Conservation (phyloP, 2,797 vertebrate species). For the Leuciscus waleckii region DNA sequence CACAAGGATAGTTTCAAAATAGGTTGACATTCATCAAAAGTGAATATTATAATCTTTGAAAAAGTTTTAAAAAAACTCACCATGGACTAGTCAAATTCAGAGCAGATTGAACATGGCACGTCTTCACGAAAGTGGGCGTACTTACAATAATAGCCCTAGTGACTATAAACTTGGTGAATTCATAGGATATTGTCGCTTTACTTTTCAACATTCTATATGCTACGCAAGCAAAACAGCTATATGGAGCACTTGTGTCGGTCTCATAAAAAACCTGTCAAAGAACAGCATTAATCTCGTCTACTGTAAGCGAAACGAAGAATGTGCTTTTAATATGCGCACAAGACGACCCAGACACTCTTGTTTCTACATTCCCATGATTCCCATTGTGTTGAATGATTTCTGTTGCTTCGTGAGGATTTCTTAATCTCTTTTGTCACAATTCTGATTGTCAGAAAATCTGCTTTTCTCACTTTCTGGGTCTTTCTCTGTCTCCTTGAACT, state of each 20-base stretch:
- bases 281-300: background rate
- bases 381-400: background rate
- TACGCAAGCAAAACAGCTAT: background rate
- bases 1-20: conserved; percentile 14
- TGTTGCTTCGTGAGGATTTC: background rate
- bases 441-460: background rate
- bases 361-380: background rate
- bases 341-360: background rate
- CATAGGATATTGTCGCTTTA: background rate
- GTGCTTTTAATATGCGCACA: background rate
- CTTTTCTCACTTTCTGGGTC: conserved; percentile 17
- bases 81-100: conserved; percentile 9
- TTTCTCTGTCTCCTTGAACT: conserved; percentile 28
- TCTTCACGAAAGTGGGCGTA: background rate
- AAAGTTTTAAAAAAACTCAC: background rate
- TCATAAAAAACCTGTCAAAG: conserved; percentile 7
- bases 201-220: background rate
- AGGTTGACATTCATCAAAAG: conserved; percentile 6
- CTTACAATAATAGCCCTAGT: background rate
- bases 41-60: no score
- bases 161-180: conserved; percentile 14
- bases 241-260: background rate
- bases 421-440: conserved; percentile 15
- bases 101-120: background rate
- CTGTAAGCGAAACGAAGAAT: background rate